Evolutionary conservation across 2,888 invertebrate species (phyloP), one percentile per base, ranked within the genome.

Genomic region (Zhuqinia jingwanae): DNA sequence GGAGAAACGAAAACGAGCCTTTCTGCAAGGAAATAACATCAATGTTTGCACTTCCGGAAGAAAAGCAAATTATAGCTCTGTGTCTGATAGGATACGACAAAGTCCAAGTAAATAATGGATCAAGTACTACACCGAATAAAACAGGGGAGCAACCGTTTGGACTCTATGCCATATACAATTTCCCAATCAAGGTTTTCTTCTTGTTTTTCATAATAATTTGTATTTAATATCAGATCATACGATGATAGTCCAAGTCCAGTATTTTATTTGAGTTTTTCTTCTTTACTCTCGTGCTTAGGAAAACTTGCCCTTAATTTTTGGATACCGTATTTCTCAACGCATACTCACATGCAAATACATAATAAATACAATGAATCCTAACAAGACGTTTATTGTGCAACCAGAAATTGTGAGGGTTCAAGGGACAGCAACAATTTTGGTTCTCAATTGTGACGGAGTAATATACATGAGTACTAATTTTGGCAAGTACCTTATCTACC

Each of bases 401-500:
- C 85, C 85, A 0, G 58, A 56, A 45, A 20, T 85, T 13, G 2
- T 79, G 0, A 58, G 85, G 17, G 63, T 70, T 45, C 73, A 22
- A 42, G 50, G 76, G 0, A 70, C 85, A 1, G 36, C 65, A 6
- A 70, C 78, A 1, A 78, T 87, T 6, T 45, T 88, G 25, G 77
- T 88, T 27, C 42, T 70, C 1, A 87, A 87, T 20, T 88, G 88
- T 42, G 50, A 85, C 2, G 70, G 87, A 15, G 68, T 76, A 1
- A 6, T 88, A 0, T 88, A 58, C 25, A 25, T 84, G 15, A 87
- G 82, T 27, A 82, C 81, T 2, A 88, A 88, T 47, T 85, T 85
- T 42, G 85, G 85, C 76, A 83, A 36, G 36, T 36, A 36, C 36
- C 8, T 36, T 36, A 8, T 36, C 3, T 36, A 36, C 36, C 8